Evolutionary conservation across 2,113 vertebrate species (phyloP).

Genomic region (Microtus pennsylvanicus): DNA sequence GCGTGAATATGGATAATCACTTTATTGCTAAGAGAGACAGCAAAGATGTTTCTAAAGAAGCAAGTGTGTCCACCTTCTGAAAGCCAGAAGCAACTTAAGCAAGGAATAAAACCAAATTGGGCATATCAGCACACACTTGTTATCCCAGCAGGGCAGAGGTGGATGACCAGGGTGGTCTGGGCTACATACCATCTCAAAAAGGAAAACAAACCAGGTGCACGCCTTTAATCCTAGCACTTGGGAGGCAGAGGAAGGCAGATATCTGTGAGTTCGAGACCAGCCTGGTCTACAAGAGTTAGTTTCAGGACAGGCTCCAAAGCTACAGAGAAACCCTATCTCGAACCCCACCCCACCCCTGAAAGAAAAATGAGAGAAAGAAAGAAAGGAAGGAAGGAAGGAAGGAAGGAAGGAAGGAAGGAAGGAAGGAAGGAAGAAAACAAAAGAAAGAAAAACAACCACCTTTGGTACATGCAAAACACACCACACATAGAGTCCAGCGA

Average conservation of each 20-base stretch:
- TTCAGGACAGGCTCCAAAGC: too few relatives aligned
- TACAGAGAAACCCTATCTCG: too few relatives aligned
- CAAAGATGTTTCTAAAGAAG: background rate
- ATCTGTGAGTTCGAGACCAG: too few relatives aligned
- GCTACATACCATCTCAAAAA: background rate
- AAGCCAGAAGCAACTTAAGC: background rate
- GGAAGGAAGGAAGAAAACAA: too few relatives aligned
- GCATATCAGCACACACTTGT: background rate
- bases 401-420: too few relatives aligned
- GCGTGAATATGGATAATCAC: background rate
- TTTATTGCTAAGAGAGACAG: background rate
- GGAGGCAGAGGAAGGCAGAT: too few relatives aligned
- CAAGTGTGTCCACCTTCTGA: background rate
- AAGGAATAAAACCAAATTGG: background rate
- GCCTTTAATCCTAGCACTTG: too few relatives aligned
- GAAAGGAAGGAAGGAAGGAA: fast-evolving
- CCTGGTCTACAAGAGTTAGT: too few relatives aligned
- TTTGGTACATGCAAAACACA: background rate
- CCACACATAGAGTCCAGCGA: background rate
- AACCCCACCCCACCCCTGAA: too few relatives aligned
- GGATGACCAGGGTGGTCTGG: background rate
- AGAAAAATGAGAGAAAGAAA: too few relatives aligned
- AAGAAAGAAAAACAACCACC: background rate
- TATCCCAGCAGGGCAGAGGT: background rate
- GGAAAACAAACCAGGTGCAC: background rate